Base-by-base conservation (phyloP, 2,797 vertebrate species). In the Sebastes itinus region DNA sequence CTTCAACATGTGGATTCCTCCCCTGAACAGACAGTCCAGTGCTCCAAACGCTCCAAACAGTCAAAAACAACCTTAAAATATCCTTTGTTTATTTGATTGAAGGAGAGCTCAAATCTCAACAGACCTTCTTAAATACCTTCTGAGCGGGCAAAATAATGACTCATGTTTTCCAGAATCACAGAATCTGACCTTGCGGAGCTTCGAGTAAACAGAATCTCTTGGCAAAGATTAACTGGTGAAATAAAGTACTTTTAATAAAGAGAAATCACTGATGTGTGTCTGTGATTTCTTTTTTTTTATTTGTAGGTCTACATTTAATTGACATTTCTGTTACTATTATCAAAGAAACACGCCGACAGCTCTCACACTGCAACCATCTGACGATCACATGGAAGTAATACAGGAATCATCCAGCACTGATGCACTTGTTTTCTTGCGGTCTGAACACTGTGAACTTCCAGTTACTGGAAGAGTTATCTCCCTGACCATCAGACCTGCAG, bases 41-140 rank as follows among this genome's bases (percentile, higher is more conserved):
- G 52, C 56, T 54, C 69, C n/a, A 67, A 82, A 76, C 52, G 66
- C 63, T 81, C 71, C 65, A 1, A 16, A 62, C 30, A 84, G 81
- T 83, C 83, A 90, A 91, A 91, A 91, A 87, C 75, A 92, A 84
- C 69, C 84, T 84, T 82, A 77, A 92, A 92, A 91, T 88, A 92
- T 54, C 75, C 32, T 42, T 70, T 88, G 87, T 92, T 94, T 92
- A 92, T 91, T 87, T 89, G 63, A 86, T 84, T 7, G 70, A 78
- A 88, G 66, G 74, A 73, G 62, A 79, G 76, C 76, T 69, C 72
- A 89, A 74, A 85, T 78, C 84, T 91, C 85, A 89, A 78, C 75
- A 88, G 81, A 86, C 73, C 80, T 63, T 89, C 78, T 49, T 73
- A 87, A 91, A 88, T 88, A 87, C 87, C 86, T 86, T 80, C 54